Evolutionary conservation across 2,797 vertebrate genomes (phyloP), one percentile per base, ranked within the genome.

Genomic region (Huso huso): DNA sequence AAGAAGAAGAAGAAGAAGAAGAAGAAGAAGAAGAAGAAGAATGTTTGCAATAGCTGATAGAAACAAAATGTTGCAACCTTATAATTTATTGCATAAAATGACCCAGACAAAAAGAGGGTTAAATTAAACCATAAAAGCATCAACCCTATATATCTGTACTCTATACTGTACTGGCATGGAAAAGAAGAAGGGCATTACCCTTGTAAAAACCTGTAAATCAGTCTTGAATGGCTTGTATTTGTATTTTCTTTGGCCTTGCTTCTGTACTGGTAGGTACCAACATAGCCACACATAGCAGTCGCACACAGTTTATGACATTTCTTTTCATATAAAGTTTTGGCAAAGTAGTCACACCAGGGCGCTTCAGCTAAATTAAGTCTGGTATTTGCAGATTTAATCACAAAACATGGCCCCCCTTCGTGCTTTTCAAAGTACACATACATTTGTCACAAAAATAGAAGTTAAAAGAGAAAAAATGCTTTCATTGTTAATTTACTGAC

Each of bases 201-300:
- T 70, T 15, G 63, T 63, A 53, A 68, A 73, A 50, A n/a, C 9
- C 12, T 61, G 65, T 74, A 75, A 77, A 79, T 77, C 71, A 72
- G 69, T 76, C 70, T 73, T 70, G 50, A 37, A 71, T 64, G 55
- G 65, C 2, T 75, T 71, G 71, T 70, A 78, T 76, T 62, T 11
- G 8, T 1, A 51, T 63, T 71, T 69, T 64, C 57, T 4, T 37
- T 37, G 23, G 4, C 23, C 50, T n/a, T 67, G 66, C 48, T 59
- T 75, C 70, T 62, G 49, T 37, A 3, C 7, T 10, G 49, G 7
- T 64, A 6, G 6, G 8, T 23, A 9, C 13, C 63, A 53, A 23
- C 7, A 63, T 6, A 12, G 18, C 15, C 10, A n/a, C 8, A 4
- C 49, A 3, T 8, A 10, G 48, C 62, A 49, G 8, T 37, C 4